Evolutionary conservation across 2,797 vertebrate genomes (phyloP).

Genomic region (Salarias fasciatus): DNA sequence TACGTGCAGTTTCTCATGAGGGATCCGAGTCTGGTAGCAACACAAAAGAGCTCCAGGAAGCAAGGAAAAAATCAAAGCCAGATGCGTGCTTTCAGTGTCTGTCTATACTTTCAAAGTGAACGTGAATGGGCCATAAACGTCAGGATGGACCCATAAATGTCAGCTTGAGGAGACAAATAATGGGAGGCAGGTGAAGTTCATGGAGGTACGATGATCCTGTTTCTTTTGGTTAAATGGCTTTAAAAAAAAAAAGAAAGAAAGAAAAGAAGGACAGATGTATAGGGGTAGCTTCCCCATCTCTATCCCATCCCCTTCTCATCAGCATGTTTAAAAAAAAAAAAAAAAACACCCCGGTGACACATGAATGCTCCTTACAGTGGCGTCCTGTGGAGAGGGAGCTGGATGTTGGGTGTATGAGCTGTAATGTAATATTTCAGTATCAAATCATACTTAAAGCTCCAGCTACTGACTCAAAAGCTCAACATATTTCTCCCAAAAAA

Average conservation of each 20-base stretch:
- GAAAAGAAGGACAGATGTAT: conserved; percentile 23
- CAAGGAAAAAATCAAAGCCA: conserved; percentile 58
- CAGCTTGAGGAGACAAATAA: conserved; percentile 57
- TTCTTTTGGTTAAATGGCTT: conserved; percentile 30
- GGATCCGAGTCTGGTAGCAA: conserved; percentile 24
- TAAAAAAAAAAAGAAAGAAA: not conserved
- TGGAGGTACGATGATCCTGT: conserved; percentile 38
- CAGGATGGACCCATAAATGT: conserved; percentile 61
- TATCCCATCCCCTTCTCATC: conserved; percentile 7
- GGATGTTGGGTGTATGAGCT: not conserved
- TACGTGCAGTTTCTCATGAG: conserved; percentile 21
- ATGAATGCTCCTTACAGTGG: not conserved
- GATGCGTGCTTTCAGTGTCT: conserved; percentile 53
- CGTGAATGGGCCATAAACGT: conserved; percentile 55
- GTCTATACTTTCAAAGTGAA: conserved; percentile 43
- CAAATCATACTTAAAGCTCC: not conserved
- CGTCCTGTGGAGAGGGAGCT: not conserved
- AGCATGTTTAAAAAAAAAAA: conserved; percentile 23
- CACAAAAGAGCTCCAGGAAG: conserved; percentile 44
- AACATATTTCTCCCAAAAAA: too few species aligned
- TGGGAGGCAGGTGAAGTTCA: conserved; percentile 53
- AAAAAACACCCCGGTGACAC: conserved; percentile 24
- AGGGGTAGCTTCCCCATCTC: conserved; percentile 5
- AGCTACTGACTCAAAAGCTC: not conserved
- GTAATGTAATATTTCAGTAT: not conserved